Evolutionary conservation across 2,888 invertebrate genomes (phyloP).

Genomic region (Archips crataeganus): DNA sequence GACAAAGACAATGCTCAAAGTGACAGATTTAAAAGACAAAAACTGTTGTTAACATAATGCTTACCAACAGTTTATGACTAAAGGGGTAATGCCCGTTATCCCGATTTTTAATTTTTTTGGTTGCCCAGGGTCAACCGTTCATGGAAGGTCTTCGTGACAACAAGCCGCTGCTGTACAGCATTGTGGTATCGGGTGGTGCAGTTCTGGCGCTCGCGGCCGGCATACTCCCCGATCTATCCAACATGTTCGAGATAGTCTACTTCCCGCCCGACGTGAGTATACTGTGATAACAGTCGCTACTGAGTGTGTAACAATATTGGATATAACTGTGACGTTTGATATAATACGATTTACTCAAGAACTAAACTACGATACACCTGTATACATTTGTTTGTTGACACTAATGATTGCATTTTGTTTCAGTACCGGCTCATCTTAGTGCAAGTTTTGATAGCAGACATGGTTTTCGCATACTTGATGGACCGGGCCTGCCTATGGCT

Average conservation of each 20-base stretch:
- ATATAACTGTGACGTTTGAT: too few relatives aligned
- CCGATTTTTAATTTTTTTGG: neutral
- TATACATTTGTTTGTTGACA: neutral
- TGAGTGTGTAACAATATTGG: too few relatives aligned
- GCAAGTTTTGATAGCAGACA: slow-evolving; percentile 93
- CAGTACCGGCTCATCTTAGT: slow-evolving; percentile 96
- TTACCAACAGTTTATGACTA: too few relatives aligned
- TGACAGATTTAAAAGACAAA: too few relatives aligned
- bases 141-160: slow-evolving; percentile 99
- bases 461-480: slow-evolving; percentile 93
- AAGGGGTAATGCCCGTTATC: too few relatives aligned
- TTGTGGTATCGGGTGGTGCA: slow-evolving; percentile 92
- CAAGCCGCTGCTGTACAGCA: slow-evolving; percentile 95
- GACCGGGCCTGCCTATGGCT: slow-evolving; percentile 95
- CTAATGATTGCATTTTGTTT: slow-evolving; percentile 62
- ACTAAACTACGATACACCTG: too few relatives aligned
- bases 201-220: slow-evolving; percentile 95
- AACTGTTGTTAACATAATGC: too few relatives aligned
- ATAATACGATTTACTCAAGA: too few relatives aligned
- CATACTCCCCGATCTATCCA: slow-evolving; percentile 92
- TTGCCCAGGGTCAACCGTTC: slow-evolving; percentile 96
- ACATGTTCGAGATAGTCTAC: slow-evolving; percentile 97
- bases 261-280: slow-evolving; percentile 95
- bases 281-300: neutral
- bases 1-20: too few relatives aligned